Evolutionary conservation across 2,888 invertebrate species (phyloP), one percentile per base, ranked within the genome.

Genomic region (Chironomus tentans): DNA sequence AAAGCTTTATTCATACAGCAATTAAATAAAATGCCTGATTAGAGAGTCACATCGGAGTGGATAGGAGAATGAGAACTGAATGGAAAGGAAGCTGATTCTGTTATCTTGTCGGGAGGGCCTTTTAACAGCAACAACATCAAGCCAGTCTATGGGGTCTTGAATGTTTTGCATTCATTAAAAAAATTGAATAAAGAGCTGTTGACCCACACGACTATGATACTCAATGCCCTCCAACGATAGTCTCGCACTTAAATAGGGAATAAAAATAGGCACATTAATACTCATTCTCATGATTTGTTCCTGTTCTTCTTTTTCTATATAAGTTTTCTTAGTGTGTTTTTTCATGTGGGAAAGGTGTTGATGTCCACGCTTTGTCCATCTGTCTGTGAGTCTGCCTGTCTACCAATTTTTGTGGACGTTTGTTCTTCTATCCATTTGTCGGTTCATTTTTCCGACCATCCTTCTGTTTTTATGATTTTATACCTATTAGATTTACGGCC

Each of bases 141-240:
- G 38, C 10, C 24, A 56, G 24, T 21, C 18, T 68, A 24, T 13
- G 28, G 22, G 21, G 71, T 21, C 50, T 18, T 50, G 38, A 38
- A 38, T 38, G 38, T 38, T 50, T 13, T 48, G 48, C 38, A 70
- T 70, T 70, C 70, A 70, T 70, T 70, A 70, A 70, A 70, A 38
- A 38, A 38, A 38, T 47, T 70, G 70, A 70, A 70, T 70, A 70
- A 70, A 70, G 56, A 56, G 56, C 22, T 70, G 70, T 70, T 70
- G 70, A 70, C 70, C 70, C 70, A 46, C 70, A 70, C 70, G 70
- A 47, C 70, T 70, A 47, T 15, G n/a, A 56, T 56, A 18, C 56
- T 56, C n/a, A 56, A 18, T 56, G 56, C 56, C 56, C 56, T 56
- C 56, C 56, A 18, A 56, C 56, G n/a, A 56, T 56, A n/a, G 56